phyloP scores from a whole-genome alignment of 2,888 invertebrate genomes.

The Mesoligia furuncula region DNA sequence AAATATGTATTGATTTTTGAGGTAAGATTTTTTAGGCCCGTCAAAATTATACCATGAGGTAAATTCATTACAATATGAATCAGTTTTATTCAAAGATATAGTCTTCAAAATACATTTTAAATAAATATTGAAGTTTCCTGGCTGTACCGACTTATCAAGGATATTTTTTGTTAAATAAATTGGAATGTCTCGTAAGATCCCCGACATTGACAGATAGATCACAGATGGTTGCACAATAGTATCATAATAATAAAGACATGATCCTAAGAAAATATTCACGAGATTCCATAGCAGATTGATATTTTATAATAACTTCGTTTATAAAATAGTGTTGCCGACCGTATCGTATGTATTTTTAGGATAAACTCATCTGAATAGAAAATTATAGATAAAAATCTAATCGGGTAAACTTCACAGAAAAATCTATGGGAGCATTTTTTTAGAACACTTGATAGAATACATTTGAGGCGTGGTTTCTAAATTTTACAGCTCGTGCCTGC shows the following conservation, averaged over 20 bases:
- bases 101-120: conserved; percentile 28
- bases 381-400: background rate
- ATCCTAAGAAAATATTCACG: conserved; percentile 81
- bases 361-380: conserved; percentile 25
- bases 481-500: conserved; percentile 7
- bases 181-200: conserved; percentile 50
- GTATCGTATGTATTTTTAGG: conserved; percentile 48
- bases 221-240: conserved; percentile 85
- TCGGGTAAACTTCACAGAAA: background rate
- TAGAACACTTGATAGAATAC: background rate
- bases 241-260: conserved; percentile 75
- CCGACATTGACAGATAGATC: conserved; percentile 83
- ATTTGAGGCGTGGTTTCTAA: background rate
- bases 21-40: background rate
- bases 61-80: background rate
- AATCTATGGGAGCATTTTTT: background rate
- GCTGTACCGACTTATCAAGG: conserved; percentile 38
- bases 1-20: background rate
- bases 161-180: conserved; percentile 61
- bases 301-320: conserved; percentile 41
- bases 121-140: conserved; percentile 31
- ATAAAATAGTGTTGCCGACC: conserved; percentile 22
- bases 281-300: conserved; percentile 47
- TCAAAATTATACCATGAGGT: background rate
- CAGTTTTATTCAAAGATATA: background rate